Percentiles rank a stretch among this genome's conserved stretches.
Conservation (phyloP, 2,113 vertebrate species). For the Pao palembangensis region DNA sequence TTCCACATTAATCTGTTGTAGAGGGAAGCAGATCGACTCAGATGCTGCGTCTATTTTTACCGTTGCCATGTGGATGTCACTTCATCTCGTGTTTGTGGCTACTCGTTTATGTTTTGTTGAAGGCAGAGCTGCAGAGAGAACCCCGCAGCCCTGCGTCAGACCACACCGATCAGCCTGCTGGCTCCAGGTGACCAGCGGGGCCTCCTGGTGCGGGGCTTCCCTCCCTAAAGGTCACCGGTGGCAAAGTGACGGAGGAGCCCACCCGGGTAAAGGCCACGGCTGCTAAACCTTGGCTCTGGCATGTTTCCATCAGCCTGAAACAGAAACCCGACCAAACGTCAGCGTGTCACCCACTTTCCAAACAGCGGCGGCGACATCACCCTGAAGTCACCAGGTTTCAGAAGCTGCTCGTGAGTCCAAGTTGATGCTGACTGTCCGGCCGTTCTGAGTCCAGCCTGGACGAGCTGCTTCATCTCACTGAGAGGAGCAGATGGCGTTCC, state of each 20-base stretch:
- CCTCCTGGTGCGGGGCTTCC: too few species aligned
- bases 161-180: too few species aligned
- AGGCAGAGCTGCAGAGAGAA: too few species aligned
- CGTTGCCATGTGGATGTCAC: slow-evolving; percentile 35
- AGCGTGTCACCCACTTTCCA: too few species aligned
- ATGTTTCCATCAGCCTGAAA: too few species aligned
- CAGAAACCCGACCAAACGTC: too few species aligned
- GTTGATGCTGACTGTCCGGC: not conserved
- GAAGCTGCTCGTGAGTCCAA: not conserved
- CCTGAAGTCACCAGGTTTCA: too few species aligned
- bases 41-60: slow-evolving; percentile 56
- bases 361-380: too few species aligned
- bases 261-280: not conserved
- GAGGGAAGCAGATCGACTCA: slow-evolving; percentile 35
- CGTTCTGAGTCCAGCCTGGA: slow-evolving; percentile 3
- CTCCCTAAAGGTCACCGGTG: slow-evolving; percentile 7
- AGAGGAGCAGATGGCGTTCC: slow-evolving; percentile 61
- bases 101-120: not conserved
- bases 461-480: slow-evolving; percentile 16
- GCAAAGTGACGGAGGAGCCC: too few species aligned
- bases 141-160: too few species aligned
- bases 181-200: too few species aligned
- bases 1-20: slow-evolving; percentile 7
- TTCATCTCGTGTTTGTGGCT: slow-evolving; percentile 13
- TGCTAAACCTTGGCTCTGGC: too few species aligned